Conservation (phyloP, 2,113 vertebrate genomes). For the Heloderma charlesbogerti region DNA sequence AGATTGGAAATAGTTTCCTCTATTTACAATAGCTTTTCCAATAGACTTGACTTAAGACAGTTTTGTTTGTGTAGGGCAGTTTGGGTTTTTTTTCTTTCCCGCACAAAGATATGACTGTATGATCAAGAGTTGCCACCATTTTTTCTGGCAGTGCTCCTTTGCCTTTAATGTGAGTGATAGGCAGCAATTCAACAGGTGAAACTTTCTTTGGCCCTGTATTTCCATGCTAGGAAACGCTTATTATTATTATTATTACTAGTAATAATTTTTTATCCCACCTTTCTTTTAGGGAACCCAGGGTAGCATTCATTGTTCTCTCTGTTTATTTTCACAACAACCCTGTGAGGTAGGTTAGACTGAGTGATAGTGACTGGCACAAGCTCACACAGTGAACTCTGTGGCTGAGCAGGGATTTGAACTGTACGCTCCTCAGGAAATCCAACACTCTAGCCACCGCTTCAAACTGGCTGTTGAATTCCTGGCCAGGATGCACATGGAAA, state of each 20-base stretch:
- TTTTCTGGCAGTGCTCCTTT: neutral
- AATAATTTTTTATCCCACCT: neutral
- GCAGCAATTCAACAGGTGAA: neutral
- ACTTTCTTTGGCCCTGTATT: neutral
- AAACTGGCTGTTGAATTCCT: neutral
- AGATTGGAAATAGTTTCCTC: neutral
- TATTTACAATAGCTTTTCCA: neutral
- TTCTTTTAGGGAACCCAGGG: neutral
- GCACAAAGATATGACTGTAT: neutral
- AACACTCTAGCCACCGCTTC: neutral
- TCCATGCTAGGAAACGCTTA: neutral
- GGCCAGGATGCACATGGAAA: neutral
- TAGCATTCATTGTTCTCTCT: neutral
- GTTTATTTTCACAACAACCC: neutral
- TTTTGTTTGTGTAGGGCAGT: neutral
- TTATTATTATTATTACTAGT: neutral
- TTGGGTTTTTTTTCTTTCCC: neutral
- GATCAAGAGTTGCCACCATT: too few species aligned
- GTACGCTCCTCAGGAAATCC: neutral
- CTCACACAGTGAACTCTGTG: neutral
- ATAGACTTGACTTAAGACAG: neutral
- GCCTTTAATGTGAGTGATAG: neutral
- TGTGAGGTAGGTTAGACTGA: neutral
- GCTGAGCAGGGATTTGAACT: neutral
- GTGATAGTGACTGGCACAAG: neutral